These are phyloP conservation scores for Chrysocyon brachyurus DNA, from an alignment of 2,797 vertebrate genomes.

Conservation along the genomic window DNA sequence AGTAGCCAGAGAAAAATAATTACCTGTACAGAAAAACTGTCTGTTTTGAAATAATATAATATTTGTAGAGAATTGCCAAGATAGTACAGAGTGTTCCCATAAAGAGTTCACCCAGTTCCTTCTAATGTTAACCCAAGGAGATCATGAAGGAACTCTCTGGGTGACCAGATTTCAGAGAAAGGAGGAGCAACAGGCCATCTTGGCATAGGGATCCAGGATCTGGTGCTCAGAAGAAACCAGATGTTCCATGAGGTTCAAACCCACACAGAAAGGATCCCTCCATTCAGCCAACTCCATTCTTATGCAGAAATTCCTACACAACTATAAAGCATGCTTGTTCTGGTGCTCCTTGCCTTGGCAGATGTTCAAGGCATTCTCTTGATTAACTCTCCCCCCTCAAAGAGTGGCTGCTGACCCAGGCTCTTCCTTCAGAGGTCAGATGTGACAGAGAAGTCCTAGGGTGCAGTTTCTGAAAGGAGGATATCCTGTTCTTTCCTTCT, in stretches of 20 bases:
- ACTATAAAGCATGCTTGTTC: not conserved
- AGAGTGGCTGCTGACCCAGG: not conserved
- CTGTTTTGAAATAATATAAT: not conserved
- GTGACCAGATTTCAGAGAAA: not conserved
- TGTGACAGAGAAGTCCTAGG: not conserved
- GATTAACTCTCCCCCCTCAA: not conserved
- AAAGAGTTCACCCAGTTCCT: not conserved
- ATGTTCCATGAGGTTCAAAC: not conserved
- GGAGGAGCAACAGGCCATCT: not conserved
- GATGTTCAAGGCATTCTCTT: not conserved
- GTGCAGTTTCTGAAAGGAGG: not conserved
- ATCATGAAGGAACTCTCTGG: not conserved
- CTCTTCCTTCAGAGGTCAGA: not conserved
- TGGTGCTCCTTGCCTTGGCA: not conserved
- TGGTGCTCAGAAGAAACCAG: not conserved
- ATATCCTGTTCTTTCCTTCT: not conserved
- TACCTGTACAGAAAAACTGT: not conserved
- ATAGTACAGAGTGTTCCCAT: not conserved
- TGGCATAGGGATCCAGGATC: not conserved
- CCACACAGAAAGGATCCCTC: not conserved
- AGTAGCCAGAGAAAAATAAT: not conserved
- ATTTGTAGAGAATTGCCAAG: not conserved
- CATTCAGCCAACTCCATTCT: not conserved
- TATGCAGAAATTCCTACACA: not conserved
- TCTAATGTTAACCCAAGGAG: not conserved